A percentile compares a stretch with the other conserved stretches of the same genome.
Evolutionary conservation across 2,797 vertebrate genomes (phyloP).

Genomic region (Lithobates pipiens): DNA sequence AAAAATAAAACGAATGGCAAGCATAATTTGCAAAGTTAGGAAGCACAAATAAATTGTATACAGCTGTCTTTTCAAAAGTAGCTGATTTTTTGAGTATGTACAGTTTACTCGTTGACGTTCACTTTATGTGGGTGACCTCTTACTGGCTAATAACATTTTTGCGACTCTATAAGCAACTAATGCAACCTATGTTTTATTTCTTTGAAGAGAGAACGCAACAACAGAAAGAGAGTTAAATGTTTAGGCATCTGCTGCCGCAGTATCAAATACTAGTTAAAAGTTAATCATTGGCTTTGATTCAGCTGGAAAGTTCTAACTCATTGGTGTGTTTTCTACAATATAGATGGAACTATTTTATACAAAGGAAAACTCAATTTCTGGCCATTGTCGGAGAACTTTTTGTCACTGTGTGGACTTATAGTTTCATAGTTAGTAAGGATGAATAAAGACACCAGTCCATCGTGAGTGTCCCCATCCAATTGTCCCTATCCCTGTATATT

Average conservation of each 20-base stretch:
- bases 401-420: no score
- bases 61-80: constrained; percentile 30
- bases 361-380: no score
- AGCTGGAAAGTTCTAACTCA: no score
- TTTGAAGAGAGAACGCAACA: neutral
- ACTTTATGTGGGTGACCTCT: neutral
- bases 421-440: no score
- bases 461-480: no score
- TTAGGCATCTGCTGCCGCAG: neutral
- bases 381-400: no score
- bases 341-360: no score
- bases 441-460: no score
- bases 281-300: no score
- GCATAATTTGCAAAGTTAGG: constrained; percentile 64
- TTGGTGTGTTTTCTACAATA: no score
- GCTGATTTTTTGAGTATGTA: constrained; percentile 13
- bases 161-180: neutral
- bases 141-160: neutral
- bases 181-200: neutral
- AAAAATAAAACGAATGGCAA: constrained; percentile 54
- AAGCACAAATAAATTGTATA: constrained; percentile 53
- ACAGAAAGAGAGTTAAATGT: neutral
- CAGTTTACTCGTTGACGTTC: neutral
- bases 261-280: neutral
- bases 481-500: no score